Evolutionary conservation across 2,888 invertebrate genomes (phyloP).

Genomic region (Chymomyza amoena): DNA sequence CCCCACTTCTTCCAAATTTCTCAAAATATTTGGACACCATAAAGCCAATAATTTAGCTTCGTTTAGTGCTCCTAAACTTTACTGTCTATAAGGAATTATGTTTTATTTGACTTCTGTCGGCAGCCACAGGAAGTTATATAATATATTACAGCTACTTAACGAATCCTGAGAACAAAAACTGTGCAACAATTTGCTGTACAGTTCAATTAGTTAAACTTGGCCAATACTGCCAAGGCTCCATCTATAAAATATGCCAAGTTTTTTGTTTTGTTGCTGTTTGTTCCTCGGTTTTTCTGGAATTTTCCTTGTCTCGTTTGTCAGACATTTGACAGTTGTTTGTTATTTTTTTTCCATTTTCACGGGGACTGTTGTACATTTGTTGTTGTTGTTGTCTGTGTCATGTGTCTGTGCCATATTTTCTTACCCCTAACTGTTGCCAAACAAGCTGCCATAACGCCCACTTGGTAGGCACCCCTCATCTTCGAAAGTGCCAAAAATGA

Average conservation of each 20-base stretch:
- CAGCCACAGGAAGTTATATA: not conserved
- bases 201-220: not conserved
- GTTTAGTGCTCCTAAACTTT: no score
- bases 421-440: slow-evolving; percentile 50
- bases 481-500: not conserved
- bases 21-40: no score
- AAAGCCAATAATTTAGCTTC: no score
- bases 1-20: no score
- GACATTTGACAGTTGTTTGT: slow-evolving; percentile 73
- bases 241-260: not conserved
- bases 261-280: slow-evolving; percentile 34
- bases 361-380: slow-evolving; percentile 55
- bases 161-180: not conserved
- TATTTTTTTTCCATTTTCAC: slow-evolving; percentile 64
- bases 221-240: not conserved
- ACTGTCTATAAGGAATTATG: no score
- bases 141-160: not conserved
- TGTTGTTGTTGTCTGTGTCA: slow-evolving; percentile 38
- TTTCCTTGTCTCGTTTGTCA: slow-evolving; percentile 75
- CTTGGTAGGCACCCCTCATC: not conserved
- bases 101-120: not conserved
- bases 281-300: slow-evolving; percentile 53
- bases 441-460: slow-evolving; percentile 60
- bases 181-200: not conserved
- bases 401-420: slow-evolving; percentile 60